Base-by-base conservation (phyloP, 2,113 vertebrate genomes). In the Macheiramphus alcinus region DNA sequence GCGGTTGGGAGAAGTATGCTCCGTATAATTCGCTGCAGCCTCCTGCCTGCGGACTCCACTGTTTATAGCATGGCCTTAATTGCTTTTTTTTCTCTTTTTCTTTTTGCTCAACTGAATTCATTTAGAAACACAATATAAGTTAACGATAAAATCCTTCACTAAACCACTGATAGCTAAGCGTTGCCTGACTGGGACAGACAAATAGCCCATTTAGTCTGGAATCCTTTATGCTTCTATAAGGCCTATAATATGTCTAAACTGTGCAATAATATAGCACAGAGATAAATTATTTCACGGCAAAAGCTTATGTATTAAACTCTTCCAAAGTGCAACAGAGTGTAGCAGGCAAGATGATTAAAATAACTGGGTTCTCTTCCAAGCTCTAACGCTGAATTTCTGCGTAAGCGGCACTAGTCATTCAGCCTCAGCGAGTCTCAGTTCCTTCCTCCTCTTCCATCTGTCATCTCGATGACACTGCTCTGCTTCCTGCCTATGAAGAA, bases 71-170 rank as follows among this genome's bases (percentile, higher is more conserved):
- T 22, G 71, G 78, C 71, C 78, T 78, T 96, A 94, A 94, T 86
- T 96, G 90, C 55, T 79, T 94, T 85, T 84, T 88, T 81, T 53
- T 23, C 32, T 7, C 27, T 50, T 80, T 66, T 67, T 80, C 38
- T 66, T 82, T 50, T 62, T 88, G 59, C 93, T 92, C 72, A 79
- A 91, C 74, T 40, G 90, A 95, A 92, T 94, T 95, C 66, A 82
- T 97, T 97, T 90, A 93, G 90, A 86, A 96, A 84, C 71, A 91
- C 31, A 90, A 84, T 93, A 36, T 61, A 75, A 78, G 67, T 31
- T 36, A 93, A 92, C 90, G 85, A 91, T 90, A 93, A 85, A 95
- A 97, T 96, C 90, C 91, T 87, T 67, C 79, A 29, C 81, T 58
- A 86, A 94, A 94, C 84, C 86, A n/a, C 88, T 67, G 93, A 66